Base-by-base conservation (phyloP, 1,140 invertebrate genomes). In the Drosophila kanapiae region DNA sequence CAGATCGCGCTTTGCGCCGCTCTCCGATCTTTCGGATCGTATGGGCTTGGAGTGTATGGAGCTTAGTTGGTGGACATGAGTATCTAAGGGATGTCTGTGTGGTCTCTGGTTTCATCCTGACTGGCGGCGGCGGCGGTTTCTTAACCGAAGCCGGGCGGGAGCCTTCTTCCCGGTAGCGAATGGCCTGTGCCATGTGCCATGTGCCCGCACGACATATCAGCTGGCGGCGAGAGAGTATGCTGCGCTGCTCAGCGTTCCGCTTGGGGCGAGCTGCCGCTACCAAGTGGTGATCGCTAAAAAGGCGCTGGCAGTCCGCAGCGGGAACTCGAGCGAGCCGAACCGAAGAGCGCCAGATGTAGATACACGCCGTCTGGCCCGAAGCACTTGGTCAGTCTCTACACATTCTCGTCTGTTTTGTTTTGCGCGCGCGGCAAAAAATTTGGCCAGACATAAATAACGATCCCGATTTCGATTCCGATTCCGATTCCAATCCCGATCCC, bases 321-420 rank as follows among this genome's bases (percentile, higher is more conserved):
- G 54, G 53, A 65, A 74, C 59, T 79, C 77, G 77, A 80, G 76
- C 76, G 76, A 72, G 77, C 43, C 75, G 63, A 77, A 61, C 58
- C 75, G 59, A 45, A 63, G 57, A 63, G 40, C 48, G 74, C 74
- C 51, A 74, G 57, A 75, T 61, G 40, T 51, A 75, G 16, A 51
- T 75, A 65, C 63, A 65, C 11, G 29, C 29, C 14, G 42, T 45
- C 37, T 64, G 59, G 14, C 56, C 47, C 53, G 29, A 42, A 68
- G 42, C 62, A 75, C 33, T 77, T 77, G 54, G 49, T 51, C 69
- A 29, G 38, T 54, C 63, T 40, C 62, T 56, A 38, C 38, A 40
- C 54, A 57, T 45, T 74, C 45, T 59, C 70, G 67, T 69, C 54
- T 49, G 43, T 49, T 74, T 72, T 37, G 58, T 10, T 49, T 60